phyloP scores from a whole-genome alignment of 92 coral and sea anemone genomes.

The Ricordea florida region DNA sequence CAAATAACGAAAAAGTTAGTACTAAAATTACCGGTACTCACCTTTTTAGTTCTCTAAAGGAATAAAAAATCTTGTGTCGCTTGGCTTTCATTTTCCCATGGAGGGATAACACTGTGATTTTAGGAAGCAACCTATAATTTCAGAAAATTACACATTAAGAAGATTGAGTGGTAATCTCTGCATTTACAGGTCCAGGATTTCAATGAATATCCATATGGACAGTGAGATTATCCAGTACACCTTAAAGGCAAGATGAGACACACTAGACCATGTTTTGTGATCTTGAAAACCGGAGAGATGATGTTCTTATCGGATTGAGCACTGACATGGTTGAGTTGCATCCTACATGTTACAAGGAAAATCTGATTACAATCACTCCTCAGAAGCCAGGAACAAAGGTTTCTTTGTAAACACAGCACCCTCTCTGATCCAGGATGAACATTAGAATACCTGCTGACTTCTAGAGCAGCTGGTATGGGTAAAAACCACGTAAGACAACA shows the following conservation, averaged over 20 bases:
- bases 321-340: slow-evolving; percentile 14
- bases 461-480: too few species aligned
- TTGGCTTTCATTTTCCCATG: slow-evolving; percentile 97
- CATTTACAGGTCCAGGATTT: too few species aligned
- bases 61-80: slow-evolving; percentile 89
- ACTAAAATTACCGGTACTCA: not conserved
- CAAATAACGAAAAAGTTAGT: not conserved
- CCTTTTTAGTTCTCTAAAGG: slow-evolving; percentile 85
- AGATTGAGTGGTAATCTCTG: too few species aligned
- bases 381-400: too few species aligned
- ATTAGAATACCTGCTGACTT: too few species aligned
- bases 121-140: slow-evolving; percentile 67
- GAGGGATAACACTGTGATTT: slow-evolving; percentile 67
- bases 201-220: too few species aligned
- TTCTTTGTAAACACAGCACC: too few species aligned
- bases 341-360: not conserved
- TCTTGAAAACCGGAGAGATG: slow-evolving; percentile 34
- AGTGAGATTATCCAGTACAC: slow-evolving; percentile 34
- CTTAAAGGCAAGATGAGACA: slow-evolving; percentile 38
- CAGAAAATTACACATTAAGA: not conserved
- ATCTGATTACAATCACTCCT: too few species aligned
- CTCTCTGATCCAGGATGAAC: too few species aligned
- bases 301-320: not conserved
- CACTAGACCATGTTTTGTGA: slow-evolving; percentile 45
- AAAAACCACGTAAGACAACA: too few species aligned